These are phyloP conservation scores for Brachionus manjavacas DNA, from an alignment of 1,140 invertebrate genomes.

Conservation along the genomic window DNA sequence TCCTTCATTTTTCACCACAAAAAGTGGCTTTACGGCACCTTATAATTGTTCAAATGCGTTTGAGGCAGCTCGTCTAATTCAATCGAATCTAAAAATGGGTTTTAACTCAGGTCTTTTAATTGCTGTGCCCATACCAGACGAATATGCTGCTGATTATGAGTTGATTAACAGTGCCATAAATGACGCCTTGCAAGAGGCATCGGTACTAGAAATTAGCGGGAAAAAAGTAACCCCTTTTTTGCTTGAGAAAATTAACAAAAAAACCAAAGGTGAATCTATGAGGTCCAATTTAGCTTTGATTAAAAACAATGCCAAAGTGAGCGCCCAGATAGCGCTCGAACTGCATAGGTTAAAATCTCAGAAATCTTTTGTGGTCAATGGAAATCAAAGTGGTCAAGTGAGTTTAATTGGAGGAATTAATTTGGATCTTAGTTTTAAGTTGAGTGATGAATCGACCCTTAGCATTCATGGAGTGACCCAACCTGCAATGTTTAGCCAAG, in stretches of 20 bases:
- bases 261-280: slow-evolving; percentile 75
- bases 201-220: slow-evolving; percentile 65
- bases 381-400: slow-evolving; percentile 45
- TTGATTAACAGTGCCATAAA: slow-evolving; percentile 67
- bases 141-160: slow-evolving; percentile 60
- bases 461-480: slow-evolving; percentile 53
- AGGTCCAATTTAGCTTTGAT: slow-evolving; percentile 79
- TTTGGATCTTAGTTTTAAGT: slow-evolving; percentile 43
- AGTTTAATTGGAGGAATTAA: slow-evolving; percentile 44
- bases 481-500: slow-evolving; percentile 49
- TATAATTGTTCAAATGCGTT: not conserved
- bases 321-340: slow-evolving; percentile 72
- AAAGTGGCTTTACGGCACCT: slow-evolving; percentile 30
- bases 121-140: slow-evolving; percentile 79
- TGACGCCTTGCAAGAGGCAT: slow-evolving; percentile 67
- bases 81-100: slow-evolving; percentile 54
- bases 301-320: slow-evolving; percentile 82
- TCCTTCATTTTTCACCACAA: slow-evolving; percentile 43
- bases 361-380: slow-evolving; percentile 42
- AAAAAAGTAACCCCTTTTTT: slow-evolving; percentile 89
- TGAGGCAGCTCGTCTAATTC: slow-evolving; percentile 11
- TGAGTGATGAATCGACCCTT: not conserved
- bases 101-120: slow-evolving; percentile 76
- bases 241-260: slow-evolving; percentile 68
- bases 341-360: slow-evolving; percentile 64